phyloP scores from a whole-genome alignment of 2,888 invertebrate species.

The Eilema caniola region DNA sequence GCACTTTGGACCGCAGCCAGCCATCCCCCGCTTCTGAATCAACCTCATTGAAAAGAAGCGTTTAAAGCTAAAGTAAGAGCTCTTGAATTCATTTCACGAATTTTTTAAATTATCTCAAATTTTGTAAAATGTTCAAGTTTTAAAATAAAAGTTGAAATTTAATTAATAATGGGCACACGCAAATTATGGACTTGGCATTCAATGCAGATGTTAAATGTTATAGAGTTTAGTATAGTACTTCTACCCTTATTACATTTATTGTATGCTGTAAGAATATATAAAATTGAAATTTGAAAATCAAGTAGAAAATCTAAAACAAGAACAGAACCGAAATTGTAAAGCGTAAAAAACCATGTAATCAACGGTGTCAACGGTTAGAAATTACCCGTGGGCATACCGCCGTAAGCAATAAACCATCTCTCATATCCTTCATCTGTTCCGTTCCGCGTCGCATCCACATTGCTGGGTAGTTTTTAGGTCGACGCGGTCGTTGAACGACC shows the following conservation, averaged over 20 bases:
- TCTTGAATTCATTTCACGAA: slow-evolving; percentile 73
- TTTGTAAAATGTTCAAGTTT: slow-evolving; percentile 51
- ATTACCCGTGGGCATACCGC: slow-evolving; percentile 52
- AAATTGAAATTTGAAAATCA: background rate
- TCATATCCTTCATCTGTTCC: slow-evolving; percentile 65
- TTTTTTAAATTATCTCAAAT: slow-evolving; percentile 58
- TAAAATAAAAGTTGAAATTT: slow-evolving; percentile 50
- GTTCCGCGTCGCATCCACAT: slow-evolving; percentile 70
- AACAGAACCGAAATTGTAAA: slow-evolving; percentile 42
- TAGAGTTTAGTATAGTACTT: background rate
- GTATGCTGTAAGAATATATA: slow-evolving; percentile 1
- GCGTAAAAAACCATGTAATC: slow-evolving; percentile 38
- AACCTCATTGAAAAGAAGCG: slow-evolving; percentile 79
- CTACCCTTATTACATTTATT: background rate
- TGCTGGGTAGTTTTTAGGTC: slow-evolving; percentile 67
- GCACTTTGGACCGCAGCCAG: slow-evolving; percentile 82
- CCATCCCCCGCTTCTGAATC: slow-evolving; percentile 65
- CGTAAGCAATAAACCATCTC: slow-evolving; percentile 67
- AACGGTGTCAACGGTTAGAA: slow-evolving; percentile 33
- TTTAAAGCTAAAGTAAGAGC: slow-evolving; percentile 75
- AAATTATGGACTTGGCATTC: slow-evolving; percentile 40
- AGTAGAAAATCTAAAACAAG: background rate
- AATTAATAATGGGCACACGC: slow-evolving; percentile 39
- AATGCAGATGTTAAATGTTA: slow-evolving; percentile 33
- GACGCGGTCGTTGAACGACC: slow-evolving; percentile 62